Evolutionary conservation across 2,797 vertebrate genomes (phyloP), one percentile per base, ranked within the genome.

Genomic region (Dromococcyx pavoninus): DNA sequence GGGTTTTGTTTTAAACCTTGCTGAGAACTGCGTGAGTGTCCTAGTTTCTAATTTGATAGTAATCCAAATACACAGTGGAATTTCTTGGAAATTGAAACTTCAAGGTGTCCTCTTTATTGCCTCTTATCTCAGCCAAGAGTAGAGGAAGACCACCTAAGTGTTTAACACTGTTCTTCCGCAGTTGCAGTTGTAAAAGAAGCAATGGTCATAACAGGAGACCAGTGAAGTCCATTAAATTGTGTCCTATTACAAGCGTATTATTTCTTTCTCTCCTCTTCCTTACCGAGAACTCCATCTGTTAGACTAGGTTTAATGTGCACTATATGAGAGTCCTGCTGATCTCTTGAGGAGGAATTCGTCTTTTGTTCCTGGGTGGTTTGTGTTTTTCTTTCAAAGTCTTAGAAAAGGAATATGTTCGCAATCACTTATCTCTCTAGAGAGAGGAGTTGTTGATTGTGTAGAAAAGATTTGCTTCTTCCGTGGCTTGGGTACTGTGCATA

Each of bases 41-140:
- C 93, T 91, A 89, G 76, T 93, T 96, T 92, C 94, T 96, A 86
- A 96, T 94, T 91, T 83, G 78, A 94, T 87, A 96, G 86, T 90
- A 66, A 96, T 96, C 91, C 92, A 92, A 86, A 85, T 86, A 89
- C 91, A 95, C 88, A 85, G 88, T 91, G 91, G 95, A 96, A 90
- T 94, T 94, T 85, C 88, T 81, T 94, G 94, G 88, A 94, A 96
- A 96, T 93, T 96, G 93, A 93, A 94, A 76, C 87, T 91, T 96
- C 90, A 94, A 74, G 88, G 89, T 93, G 95, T 90, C 91, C 73
- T 94, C 66, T 93, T 90, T 92, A 91, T 95, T 95, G 93, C 84
- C 82, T 91, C 61, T 82, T 92, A 92, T 90, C 88, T 93, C 85
- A 90, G 85, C 83, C 88, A 87, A 75, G 76, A 79, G 41, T 48